Evolutionary conservation across 2,797 vertebrate genomes (phyloP).

Genomic region (Schizothorax lantsangensis): DNA sequence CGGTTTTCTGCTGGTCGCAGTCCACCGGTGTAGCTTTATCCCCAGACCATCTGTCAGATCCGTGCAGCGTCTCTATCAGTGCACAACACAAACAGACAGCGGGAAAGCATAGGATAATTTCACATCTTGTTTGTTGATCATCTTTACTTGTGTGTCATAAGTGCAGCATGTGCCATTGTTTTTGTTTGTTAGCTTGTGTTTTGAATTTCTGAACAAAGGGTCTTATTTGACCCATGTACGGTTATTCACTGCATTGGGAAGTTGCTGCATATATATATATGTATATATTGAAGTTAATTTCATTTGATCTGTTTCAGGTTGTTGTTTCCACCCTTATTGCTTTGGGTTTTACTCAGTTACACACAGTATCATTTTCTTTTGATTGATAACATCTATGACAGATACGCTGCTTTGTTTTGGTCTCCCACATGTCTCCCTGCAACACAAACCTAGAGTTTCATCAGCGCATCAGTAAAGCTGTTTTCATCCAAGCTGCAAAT

Average conservation of each 20-base stretch:
- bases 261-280: neutral
- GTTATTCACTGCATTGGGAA: neutral
- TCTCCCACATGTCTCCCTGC: neutral
- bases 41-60: constrained; percentile 35
- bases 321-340: too few relatives aligned
- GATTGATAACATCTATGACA: neutral
- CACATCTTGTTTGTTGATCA: neutral
- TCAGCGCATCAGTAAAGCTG: too few relatives aligned
- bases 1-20: neutral
- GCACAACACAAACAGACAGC: neutral
- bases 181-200: neutral
- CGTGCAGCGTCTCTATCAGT: neutral
- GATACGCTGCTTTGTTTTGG: neutral
- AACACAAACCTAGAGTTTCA: too few relatives aligned
- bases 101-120: neutral
- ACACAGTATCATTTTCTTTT: neutral
- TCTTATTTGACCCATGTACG: neutral
- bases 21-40: neutral
- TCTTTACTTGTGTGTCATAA: too few relatives aligned
- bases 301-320: neutral
- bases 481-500: too few relatives aligned
- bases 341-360: neutral
- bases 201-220: neutral
- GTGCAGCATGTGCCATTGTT: neutral
- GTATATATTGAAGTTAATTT: neutral